Conservation (phyloP, 2,888 invertebrate genomes). For the Heliconius sara region DNA sequence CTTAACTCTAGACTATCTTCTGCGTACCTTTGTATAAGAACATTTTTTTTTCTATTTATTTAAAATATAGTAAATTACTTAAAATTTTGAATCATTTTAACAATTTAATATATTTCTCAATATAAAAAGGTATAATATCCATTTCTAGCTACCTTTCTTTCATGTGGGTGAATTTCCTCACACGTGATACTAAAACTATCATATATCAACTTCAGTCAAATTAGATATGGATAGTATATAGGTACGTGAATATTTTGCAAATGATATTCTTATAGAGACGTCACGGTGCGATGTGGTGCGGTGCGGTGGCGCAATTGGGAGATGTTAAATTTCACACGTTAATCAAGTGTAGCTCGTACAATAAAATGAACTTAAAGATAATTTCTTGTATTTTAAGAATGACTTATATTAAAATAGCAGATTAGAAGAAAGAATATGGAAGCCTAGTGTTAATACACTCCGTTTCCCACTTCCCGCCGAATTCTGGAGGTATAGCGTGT, state of each 20-base stretch:
- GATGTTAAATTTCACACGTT: not conserved
- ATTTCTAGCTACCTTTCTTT: not conserved
- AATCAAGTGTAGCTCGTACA: not conserved
- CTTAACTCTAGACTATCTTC: not conserved
- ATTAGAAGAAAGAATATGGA: too few species aligned
- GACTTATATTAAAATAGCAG: too few species aligned
- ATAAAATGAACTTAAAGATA: not conserved
- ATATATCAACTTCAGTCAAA: slow-evolving; percentile 22
- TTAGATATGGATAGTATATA: not conserved
- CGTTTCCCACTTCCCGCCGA: too few species aligned
- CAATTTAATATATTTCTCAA: not conserved
- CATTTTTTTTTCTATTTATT: not conserved
- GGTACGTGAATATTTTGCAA: slow-evolving; percentile 3
- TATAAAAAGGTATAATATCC: not conserved
- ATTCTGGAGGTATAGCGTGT: not conserved
- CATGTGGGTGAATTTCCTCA: not conserved
- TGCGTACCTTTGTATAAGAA: not conserved
- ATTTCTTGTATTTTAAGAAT: too few species aligned
- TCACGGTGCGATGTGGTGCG: not conserved
- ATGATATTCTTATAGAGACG: not conserved
- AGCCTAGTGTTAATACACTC: too few species aligned
- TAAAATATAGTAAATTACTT: not conserved
- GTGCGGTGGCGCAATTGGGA: not conserved
- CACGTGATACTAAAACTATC: not conserved
- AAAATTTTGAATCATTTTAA: not conserved